phyloP scores from a whole-genome alignment of 2,113 vertebrate genomes.

The Rhinichthys klamathensis region DNA sequence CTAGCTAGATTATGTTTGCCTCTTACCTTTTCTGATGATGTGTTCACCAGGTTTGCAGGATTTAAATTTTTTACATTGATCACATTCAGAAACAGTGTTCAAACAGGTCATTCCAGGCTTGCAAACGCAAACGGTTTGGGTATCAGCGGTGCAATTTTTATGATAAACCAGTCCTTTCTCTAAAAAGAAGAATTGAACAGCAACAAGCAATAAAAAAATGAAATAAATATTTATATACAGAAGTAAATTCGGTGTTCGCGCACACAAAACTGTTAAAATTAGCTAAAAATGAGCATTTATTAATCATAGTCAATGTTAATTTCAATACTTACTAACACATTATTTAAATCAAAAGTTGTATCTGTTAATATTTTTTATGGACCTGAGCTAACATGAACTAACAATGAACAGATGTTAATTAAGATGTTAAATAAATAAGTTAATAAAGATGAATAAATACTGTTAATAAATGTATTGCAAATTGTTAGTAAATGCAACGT shows the following conservation, averaged over 20 bases:
- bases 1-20: background rate
- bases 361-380: background rate
- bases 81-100: slow-evolving; percentile 23
- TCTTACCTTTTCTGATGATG: slow-evolving; percentile 61
- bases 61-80: background rate
- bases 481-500: background rate
- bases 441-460: background rate
- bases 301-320: too few species aligned
- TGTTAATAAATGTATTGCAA: background rate
- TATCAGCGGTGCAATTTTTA: slow-evolving; percentile 58
- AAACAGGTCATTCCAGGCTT: slow-evolving; percentile 61
- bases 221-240: background rate
- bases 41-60: slow-evolving; percentile 58
- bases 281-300: too few species aligned
- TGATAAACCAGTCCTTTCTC: slow-evolving; percentile 56
- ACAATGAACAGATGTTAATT: background rate
- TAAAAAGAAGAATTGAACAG: slow-evolving; percentile 45
- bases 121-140: slow-evolving; percentile 65
- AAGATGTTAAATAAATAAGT: background rate
- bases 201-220: too few species aligned
- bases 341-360: too few species aligned
- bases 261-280: too few species aligned
- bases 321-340: too few species aligned
- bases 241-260: background rate
- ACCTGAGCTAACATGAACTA: background rate